Base-by-base conservation (phyloP, 1,140 invertebrate genomes). In the Melipona quadrifasciata region DNA sequence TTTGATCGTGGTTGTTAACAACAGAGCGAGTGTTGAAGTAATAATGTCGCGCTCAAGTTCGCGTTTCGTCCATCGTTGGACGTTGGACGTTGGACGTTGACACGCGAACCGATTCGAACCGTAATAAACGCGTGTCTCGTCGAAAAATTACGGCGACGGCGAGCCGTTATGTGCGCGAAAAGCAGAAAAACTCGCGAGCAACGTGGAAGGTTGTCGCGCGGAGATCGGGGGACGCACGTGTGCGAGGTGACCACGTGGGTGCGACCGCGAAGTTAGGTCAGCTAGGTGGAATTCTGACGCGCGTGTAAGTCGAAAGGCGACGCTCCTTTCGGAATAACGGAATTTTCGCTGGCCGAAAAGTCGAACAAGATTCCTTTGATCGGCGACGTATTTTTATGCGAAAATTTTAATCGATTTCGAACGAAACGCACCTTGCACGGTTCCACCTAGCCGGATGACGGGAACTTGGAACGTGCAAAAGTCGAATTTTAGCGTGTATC, bases 121-220 rank as follows among this genome's bases (percentile, higher is more conserved):
- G 27, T 58, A n/a, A 51, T 58, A n/a, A 51, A 47, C 34, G n/a
- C 39, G 24, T 17, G 6, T 2, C 11, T 51, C 4, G 21, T 24
- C 21, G 34, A 81, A 24, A 53, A 47, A 51, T 80, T 31, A 17
- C 27, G 21, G 0, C 34, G 68, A 19, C 34, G 76, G 47, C 34
- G 81, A 17, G 24, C 88, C 87, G 87, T 89, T 90, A 89, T 89
- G 80, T 86, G 71, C 78, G 85, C 82, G 84, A 85, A 87, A 87
- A 86, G 51, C 71, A 87, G 79, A 73, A 82, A 47, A 81, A 67
- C 34, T 89, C 72, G 74, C 47, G 39, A 31, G 27, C 53, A 67
- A 47, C 47, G 78, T 70, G 86, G 79, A 47, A 8, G 39, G 39
- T 47, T 74, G 79, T 39, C 81, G 84, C 74, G 80, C 14, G 12